Evolutionary conservation across 1,140 invertebrate species (phyloP), one percentile per base, ranked within the genome.

Genomic region (Papilio machaon): DNA sequence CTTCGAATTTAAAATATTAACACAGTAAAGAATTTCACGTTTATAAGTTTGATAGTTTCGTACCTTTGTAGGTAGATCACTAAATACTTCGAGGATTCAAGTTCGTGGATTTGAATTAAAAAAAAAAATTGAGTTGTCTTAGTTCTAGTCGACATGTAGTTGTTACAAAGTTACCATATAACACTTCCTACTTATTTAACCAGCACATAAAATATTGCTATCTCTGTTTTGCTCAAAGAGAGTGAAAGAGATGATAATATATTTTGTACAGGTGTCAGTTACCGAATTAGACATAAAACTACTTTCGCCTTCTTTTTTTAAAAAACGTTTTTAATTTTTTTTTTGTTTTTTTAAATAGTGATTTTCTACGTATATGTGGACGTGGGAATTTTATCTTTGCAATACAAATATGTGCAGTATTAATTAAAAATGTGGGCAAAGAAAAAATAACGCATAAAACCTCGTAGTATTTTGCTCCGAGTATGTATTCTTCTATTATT

Each of bases 401-500:
- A 79, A 70, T 70, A 79, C 64, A 78, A 78, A 52, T 81, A 77
- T 81, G 60, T 82, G 54, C 81, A 79, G 76, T 79, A 64, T 70
- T 70, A 70, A 70, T 70, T 70, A 70, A 70, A 70, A 70, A 70
- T 2, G 30, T 19, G 30, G 10, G 30, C 64, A 70, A 70, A 70
- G 64, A 70, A 70, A 23, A 70, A 70, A 70, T 38, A 70, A 70
- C 64, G 64, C 73, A 82, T 82, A 79, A 82, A 74, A 79, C 77
- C 70, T 79, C 67, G 58, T 46, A 70, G 23, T 70, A 35, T 38
- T 70, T 23, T 60, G 19, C 64, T 35, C 23, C 64, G 64, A 11
- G 30, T 64, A n/a, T 64, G 23, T 17, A 64, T 64, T 64, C 60
- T 64, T 64, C 30, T 70, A 70, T 70, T 38, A 70, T 70, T 70